Evolutionary conservation across 2,113 vertebrate genomes (phyloP).

Genomic region (Burhinus oedicnemus): DNA sequence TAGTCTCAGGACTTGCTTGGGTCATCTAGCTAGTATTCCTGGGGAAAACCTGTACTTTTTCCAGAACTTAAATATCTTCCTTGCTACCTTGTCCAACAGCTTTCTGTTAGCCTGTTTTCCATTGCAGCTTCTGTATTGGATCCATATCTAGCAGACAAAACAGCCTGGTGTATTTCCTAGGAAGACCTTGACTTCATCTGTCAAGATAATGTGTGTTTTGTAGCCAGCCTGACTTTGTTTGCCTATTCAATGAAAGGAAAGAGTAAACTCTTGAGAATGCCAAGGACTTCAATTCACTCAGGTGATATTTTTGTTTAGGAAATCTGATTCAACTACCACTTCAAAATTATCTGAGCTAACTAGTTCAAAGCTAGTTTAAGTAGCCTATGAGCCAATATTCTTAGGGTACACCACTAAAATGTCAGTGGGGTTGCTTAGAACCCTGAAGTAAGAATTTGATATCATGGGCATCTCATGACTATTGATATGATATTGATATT

Average conservation of each 20-base stretch:
- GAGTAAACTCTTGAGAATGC: not conserved
- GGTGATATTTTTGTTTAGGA: not conserved
- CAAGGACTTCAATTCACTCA: not conserved
- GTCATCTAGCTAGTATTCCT: not conserved
- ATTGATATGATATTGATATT: not conserved
- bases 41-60: not conserved
- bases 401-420: accelerated
- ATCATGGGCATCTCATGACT: not conserved
- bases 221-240: not conserved
- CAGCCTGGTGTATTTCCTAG: not conserved
- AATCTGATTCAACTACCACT: not conserved
- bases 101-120: not conserved
- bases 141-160: not conserved
- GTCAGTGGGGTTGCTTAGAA: not conserved
- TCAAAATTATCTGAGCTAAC: not conserved
- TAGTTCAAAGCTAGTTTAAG: not conserved
- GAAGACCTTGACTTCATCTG: constrained; percentile 1
- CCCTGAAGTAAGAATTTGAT: not conserved
- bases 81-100: not conserved
- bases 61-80: not conserved
- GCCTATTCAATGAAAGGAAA: not conserved
- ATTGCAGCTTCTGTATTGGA: not conserved
- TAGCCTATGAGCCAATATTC: not conserved
- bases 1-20: not conserved
- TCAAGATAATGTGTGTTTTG: not conserved